Evolutionary conservation across 2,888 invertebrate genomes (phyloP).

Genomic region (Orthonevra nobilis): DNA sequence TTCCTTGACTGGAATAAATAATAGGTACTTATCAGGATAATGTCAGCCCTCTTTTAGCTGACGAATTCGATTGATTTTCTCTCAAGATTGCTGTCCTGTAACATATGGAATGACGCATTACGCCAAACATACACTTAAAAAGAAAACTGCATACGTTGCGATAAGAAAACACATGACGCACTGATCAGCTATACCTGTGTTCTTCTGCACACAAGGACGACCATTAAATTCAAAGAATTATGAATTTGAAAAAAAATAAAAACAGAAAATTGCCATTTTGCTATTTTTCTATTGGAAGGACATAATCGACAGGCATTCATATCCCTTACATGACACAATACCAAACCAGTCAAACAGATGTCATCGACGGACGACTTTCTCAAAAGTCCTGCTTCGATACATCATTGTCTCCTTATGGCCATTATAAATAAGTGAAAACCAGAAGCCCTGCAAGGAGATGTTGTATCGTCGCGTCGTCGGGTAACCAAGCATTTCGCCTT

Average conservation of each 20-base stretch:
- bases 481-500: slow-evolving; percentile 54
- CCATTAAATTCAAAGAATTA: slow-evolving; percentile 34
- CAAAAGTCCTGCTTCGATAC: slow-evolving; percentile 4
- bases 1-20: no score
- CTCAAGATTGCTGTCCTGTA: no score
- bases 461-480: no score
- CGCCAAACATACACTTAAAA: no score
- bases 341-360: slow-evolving; percentile 64
- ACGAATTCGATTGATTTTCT: no score
- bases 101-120: no score
- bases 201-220: slow-evolving; percentile 14
- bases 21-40: no score
- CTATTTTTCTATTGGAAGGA: slow-evolving; percentile 56
- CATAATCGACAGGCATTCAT: slow-evolving; percentile 44
- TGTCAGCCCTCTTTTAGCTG: no score
- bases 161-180: slow-evolving; percentile 55
- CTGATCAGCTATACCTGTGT: slow-evolving; percentile 36
- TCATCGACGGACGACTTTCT: slow-evolving; percentile 36
- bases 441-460: slow-evolving; percentile 42
- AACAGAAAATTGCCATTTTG: slow-evolving; percentile 48
- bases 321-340: slow-evolving; percentile 46
- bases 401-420: slow-evolving; percentile 45
- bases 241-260: slow-evolving; percentile 4
- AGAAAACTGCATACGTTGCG: neutral
- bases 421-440: slow-evolving; percentile 54